phyloP scores from a whole-genome alignment of 1,140 invertebrate genomes.

The Ctenoplectra terminalis region DNA sequence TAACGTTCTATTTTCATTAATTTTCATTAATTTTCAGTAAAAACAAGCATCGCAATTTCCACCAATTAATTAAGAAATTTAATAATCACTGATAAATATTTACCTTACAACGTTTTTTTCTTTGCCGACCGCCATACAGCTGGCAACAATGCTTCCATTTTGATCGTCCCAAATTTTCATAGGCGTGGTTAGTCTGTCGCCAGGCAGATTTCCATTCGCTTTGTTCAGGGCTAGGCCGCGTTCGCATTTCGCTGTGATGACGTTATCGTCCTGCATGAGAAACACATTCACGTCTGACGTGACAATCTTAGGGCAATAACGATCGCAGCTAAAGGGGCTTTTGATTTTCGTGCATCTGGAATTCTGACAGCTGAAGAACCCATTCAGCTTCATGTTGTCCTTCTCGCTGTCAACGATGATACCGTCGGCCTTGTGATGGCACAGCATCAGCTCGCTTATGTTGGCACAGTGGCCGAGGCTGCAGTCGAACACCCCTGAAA shows the following conservation, averaged over 20 bases:
- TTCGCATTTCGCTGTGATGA: conserved; percentile 85
- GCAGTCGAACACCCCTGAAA: conserved; percentile 87
- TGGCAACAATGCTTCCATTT: conserved; percentile 85
- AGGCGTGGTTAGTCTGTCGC: conserved; percentile 80
- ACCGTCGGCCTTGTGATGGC: conserved; percentile 85
- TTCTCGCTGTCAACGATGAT: conserved; percentile 84
- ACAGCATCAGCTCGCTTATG: conserved; percentile 85
- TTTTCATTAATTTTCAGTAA: too few relatives aligned
- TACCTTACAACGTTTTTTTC: conserved; percentile 82
- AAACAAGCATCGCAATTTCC: too few relatives aligned
- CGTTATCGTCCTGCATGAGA: conserved; percentile 87
- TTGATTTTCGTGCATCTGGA: conserved; percentile 85
- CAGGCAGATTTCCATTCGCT: conserved; percentile 83
- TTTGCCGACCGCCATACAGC: conserved; percentile 84
- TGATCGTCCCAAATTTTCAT: conserved; percentile 85
- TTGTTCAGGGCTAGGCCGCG: conserved; percentile 84
- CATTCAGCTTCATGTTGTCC: conserved; percentile 86
- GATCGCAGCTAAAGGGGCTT: conserved; percentile 84
- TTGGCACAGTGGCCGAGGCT: conserved; percentile 86
- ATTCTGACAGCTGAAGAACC: conserved; percentile 85
- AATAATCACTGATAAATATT: neutral
- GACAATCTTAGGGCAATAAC: conserved; percentile 87
- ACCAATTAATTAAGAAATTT: neutral
- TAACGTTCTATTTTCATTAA: too few relatives aligned
- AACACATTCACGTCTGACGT: conserved; percentile 86